Conservation (phyloP, 2,113 vertebrate genomes). For the Sisor rabdophorus region DNA sequence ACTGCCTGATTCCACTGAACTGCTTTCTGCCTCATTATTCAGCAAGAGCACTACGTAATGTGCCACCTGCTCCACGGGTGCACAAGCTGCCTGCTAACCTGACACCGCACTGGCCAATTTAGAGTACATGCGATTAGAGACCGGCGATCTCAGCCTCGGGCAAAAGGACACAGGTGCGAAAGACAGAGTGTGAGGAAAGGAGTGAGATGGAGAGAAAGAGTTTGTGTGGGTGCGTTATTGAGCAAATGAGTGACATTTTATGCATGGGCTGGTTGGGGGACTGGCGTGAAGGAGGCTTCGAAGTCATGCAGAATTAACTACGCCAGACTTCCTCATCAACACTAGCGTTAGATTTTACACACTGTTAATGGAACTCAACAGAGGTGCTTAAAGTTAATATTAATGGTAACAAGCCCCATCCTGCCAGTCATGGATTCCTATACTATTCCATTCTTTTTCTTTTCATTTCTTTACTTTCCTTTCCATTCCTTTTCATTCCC, state of each 20-base stretch:
- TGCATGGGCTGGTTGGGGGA: neutral
- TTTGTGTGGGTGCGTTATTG: neutral
- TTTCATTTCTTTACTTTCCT: too few relatives aligned
- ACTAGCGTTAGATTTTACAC: neutral
- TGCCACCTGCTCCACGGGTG: conserved; percentile 30
- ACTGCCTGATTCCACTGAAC: conserved; percentile 20
- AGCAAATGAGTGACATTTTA: neutral
- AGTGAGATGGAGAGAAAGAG: neutral
- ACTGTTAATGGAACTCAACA: neutral
- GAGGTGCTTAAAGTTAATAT: neutral
- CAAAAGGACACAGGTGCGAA: conserved; percentile 29
- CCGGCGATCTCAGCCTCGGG: conserved; percentile 21
- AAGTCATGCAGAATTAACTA: conserved; percentile 13
- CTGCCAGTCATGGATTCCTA: neutral
- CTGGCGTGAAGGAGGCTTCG: neutral
- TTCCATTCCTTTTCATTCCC: too few relatives aligned
- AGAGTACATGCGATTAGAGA: conserved; percentile 21
- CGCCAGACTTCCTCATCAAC: neutral
- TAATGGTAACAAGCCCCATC: too few relatives aligned
- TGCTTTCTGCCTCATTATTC: conserved; percentile 32
- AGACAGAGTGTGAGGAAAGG: neutral
- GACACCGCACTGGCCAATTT: conserved; percentile 35
- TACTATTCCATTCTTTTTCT: neutral
- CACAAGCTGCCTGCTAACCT: conserved; percentile 30
- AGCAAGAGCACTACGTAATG: conserved; percentile 25